A percentile compares a stretch with the other conserved stretches of the same genome.
Evolutionary conservation across 2,797 vertebrate genomes (phyloP).

Genomic region (Gadopsis marmoratus): DNA sequence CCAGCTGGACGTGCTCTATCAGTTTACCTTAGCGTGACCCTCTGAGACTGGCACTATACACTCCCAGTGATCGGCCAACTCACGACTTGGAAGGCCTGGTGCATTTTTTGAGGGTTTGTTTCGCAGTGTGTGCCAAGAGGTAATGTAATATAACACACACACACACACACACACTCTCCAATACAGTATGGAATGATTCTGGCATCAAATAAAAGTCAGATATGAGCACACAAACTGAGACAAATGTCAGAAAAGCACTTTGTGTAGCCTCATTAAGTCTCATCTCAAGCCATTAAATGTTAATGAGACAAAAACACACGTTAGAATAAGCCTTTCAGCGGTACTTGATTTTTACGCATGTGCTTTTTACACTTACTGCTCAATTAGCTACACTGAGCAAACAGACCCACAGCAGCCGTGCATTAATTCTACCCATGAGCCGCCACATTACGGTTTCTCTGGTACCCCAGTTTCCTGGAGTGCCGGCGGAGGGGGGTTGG

Average conservation of each 20-base stretch:
- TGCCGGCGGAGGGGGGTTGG: constrained; percentile 2
- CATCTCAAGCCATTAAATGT: constrained; percentile 43
- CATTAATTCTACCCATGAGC: constrained; percentile 64
- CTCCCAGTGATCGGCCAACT: constrained; percentile 46
- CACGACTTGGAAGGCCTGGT: constrained; percentile 62
- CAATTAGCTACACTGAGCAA: constrained; percentile 59
- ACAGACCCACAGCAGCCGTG: constrained; percentile 48
- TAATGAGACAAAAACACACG: constrained; percentile 64
- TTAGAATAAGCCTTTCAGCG: constrained; percentile 52
- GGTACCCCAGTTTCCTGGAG: constrained; percentile 66
- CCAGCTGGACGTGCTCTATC: constrained; percentile 66
- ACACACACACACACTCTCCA: constrained; percentile 35
- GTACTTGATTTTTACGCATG: constrained; percentile 34
- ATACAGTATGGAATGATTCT: constrained; percentile 52
- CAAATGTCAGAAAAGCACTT: constrained; percentile 28
- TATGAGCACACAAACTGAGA: neutral
- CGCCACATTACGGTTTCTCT: constrained; percentile 36
- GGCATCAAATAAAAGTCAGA: constrained; percentile 47
- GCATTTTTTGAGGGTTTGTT: constrained; percentile 51
- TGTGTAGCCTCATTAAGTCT: constrained; percentile 43
- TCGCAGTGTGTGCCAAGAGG: constrained; percentile 50
- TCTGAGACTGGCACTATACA: constrained; percentile 55
- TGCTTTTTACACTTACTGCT: constrained; percentile 44
- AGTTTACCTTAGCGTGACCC: constrained; percentile 60
- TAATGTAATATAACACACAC: constrained; percentile 50